Base-by-base conservation (phyloP, 1,140 invertebrate genomes). In the Maniola jurtina region DNA sequence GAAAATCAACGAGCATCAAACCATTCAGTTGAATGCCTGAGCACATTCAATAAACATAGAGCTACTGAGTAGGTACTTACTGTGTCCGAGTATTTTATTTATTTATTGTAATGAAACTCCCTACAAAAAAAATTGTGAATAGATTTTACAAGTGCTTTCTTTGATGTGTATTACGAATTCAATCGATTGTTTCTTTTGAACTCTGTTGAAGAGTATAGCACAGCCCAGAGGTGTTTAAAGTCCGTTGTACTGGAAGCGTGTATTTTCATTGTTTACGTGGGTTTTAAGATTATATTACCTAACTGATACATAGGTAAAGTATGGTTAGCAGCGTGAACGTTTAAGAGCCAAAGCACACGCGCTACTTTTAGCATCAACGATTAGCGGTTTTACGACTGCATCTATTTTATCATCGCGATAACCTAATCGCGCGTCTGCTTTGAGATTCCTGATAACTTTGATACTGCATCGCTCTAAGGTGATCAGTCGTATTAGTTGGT, bases 281-380 rank as follows among this genome's bases (percentile, higher is more conserved):
- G 16, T 25, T 35, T 54, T 60, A 66, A 58, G 61, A 66, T 66
- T 55, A 66, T 61, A 66, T 61, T 66, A 61, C 58, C 57, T 61
- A 66, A 61, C 58, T 61, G 64, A 66, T 25, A 25, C 25, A 25
- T 66, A 65, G 40, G 33, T 58, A 45, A 61, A 61, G 40, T 66
- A 66, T 66, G 33, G 40, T 40, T 25, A 25, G 25, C 25, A 25
- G 25, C 25, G 25, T 25, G 25, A 25, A 25, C 25, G 25, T 25
- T 25, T 25, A 2, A 4, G 25, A 25, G 25, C 25, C 25, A 25
- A 25, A 25, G 25, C 25, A 25, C 25, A 4, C 25, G 4, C 25
- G 25, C 25, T 25, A 25, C 25, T 25, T 25, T 25, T 25, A 25
- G 25, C 25, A 25, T 25, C 25, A 25, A 25, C 25, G 25, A 1